These are phyloP conservation scores for Aegotheles bennettii DNA, from an alignment of 2,113 vertebrate species.

Conservation along the genomic window DNA sequence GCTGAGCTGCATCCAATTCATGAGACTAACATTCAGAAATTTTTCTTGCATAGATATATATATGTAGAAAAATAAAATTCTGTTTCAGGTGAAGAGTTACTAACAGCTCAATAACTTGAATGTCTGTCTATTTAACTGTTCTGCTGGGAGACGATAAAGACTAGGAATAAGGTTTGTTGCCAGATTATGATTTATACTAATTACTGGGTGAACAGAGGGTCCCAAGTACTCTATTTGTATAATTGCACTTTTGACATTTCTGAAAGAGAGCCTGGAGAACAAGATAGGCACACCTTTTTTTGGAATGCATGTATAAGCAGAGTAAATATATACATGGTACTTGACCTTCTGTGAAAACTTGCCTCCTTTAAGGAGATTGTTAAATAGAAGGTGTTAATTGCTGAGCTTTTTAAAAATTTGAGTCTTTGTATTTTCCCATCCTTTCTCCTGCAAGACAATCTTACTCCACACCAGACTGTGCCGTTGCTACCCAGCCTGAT, in stretches of 20 bases:
- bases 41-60: not conserved
- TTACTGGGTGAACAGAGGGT: not conserved
- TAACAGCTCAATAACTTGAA: not conserved
- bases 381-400: not conserved
- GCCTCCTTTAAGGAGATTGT: not conserved
- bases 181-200: slow-evolving; percentile 11
- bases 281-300: not conserved
- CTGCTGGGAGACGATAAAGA: not conserved
- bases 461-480: not conserved
- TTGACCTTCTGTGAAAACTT: not conserved
- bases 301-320: not conserved
- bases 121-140: not conserved
- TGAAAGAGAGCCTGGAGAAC: not conserved
- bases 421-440: not conserved
- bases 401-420: not conserved
- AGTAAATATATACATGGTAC: not conserved
- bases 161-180: not conserved
- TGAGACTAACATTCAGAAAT: not conserved
- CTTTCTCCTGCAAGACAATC: not conserved
- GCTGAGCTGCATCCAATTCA: not conserved
- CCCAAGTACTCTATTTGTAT: not conserved
- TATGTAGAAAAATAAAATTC: not conserved
- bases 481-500: not conserved
- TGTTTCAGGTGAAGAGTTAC: not conserved
- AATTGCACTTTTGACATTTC: slow-evolving; percentile 20